phyloP scores from a whole-genome alignment of 2,113 vertebrate genomes.

The Gymnobelideus leadbeateri region DNA sequence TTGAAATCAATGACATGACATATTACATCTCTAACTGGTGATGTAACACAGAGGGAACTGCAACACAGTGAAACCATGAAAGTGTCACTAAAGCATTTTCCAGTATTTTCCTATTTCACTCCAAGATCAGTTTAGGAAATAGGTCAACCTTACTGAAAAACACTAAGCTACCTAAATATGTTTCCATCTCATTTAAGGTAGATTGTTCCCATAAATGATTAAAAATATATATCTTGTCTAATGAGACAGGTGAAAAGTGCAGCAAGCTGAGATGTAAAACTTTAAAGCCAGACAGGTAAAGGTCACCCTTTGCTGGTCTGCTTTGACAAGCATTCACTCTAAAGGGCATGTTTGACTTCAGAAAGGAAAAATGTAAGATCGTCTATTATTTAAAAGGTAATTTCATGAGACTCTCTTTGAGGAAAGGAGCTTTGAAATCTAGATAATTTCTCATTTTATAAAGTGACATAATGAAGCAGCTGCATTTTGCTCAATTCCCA shows the following conservation, averaged over 20 bases:
- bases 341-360: slow-evolving; percentile 82
- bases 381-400: slow-evolving; percentile 74
- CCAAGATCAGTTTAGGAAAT: slow-evolving; percentile 63
- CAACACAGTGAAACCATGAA: slow-evolving; percentile 31
- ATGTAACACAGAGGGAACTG: slow-evolving; percentile 63
- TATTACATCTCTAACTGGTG: slow-evolving; percentile 65
- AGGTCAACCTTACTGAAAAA: slow-evolving; percentile 68
- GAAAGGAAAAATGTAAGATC: slow-evolving; percentile 65
- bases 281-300: slow-evolving; percentile 81
- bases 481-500: slow-evolving; percentile 57
- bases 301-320: slow-evolving; percentile 82
- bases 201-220: slow-evolving; percentile 68
- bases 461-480: slow-evolving; percentile 66
- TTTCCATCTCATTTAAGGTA: slow-evolving; percentile 65
- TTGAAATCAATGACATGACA: slow-evolving; percentile 69
- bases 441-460: slow-evolving; percentile 53
- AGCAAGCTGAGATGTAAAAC: slow-evolving; percentile 78
- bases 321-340: slow-evolving; percentile 80
- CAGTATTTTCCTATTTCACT: slow-evolving; percentile 61
- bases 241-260: slow-evolving; percentile 80
- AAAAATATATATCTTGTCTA: slow-evolving; percentile 71
- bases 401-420: slow-evolving; percentile 59
- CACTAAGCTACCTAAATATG: slow-evolving; percentile 62
- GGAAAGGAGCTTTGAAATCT: slow-evolving; percentile 64
- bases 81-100: slow-evolving; percentile 26